Base-by-base conservation (phyloP, 2,797 vertebrate genomes). In the Saxicola maurus region DNA sequence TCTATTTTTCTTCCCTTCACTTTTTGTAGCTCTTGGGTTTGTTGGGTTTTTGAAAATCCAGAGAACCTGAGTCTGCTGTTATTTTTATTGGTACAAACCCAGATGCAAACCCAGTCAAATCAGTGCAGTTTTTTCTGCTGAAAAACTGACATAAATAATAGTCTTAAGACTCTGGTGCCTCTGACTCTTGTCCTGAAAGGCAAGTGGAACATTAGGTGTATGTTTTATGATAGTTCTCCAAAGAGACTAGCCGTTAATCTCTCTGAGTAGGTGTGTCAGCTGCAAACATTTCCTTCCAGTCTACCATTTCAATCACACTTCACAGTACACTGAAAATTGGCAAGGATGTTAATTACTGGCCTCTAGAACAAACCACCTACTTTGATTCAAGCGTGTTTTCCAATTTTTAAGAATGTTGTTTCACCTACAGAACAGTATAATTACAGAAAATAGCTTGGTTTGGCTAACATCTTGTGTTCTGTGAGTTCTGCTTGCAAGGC, bases 321-420 rank as follows among this genome's bases (percentile, higher is more conserved):
- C 95, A 96, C 96, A 96, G 93, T 92, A 96, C 90, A 94, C 91
- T 96, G 96, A 96, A 96, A 96, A 96, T 96, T 96, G 95, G 95
- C 95, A 95, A 95, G 93, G 95, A 95, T 92, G 90, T 96, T 96
- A 96, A 96, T 96, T 96, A 93, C 72, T 96, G 95, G 94, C 91
- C 87, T 94, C 91, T 90, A 93, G 93, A 96, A 95, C 94, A 96
- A 96, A 92, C 94, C 94, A 96, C 96, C 94, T 93, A 93, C 95
- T 94, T 96, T 94, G 94, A 95, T 92, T 96, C 92, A 84, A 83
- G 74, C 17, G 0, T 95, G 90, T 90, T 95, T 90, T 93, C 90
- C 92, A 94, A 55, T 95, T 94, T 95, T 95, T 90, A 92, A 96
- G 92, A 92, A 93, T 91, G 93, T 92, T 95, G 94, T 95, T 96